Evolutionary conservation across 1,140 invertebrate genomes (phyloP).

Genomic region (Telenomus remus): DNA sequence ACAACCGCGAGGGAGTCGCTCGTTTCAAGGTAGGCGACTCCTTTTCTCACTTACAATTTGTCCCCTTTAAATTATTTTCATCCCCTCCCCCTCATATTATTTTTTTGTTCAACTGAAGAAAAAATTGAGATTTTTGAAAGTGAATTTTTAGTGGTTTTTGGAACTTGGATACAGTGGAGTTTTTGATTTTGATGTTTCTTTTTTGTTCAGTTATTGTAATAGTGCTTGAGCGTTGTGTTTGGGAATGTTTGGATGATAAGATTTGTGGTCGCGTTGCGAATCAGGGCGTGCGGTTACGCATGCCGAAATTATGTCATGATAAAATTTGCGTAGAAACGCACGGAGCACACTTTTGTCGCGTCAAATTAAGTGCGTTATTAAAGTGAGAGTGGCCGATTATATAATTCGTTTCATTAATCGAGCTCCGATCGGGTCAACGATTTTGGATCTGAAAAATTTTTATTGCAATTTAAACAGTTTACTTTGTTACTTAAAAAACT

Average conservation of each 20-base stretch:
- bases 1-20: constrained; percentile 68
- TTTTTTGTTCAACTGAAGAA: constrained; percentile 1
- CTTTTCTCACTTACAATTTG: neutral
- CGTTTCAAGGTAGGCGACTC: constrained; percentile 67
- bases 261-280: neutral
- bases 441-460: neutral
- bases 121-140: too few relatives aligned
- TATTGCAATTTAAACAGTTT: too few relatives aligned
- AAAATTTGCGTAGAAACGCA: constrained; percentile 7
- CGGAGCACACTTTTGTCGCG: constrained; percentile 18
- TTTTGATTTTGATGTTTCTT: too few relatives aligned
- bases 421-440: neutral
- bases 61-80: constrained; percentile 2
- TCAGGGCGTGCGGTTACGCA: neutral
- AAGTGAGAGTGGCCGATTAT: constrained; percentile 49
- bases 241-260: too few relatives aligned
- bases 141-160: neutral
- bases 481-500: too few relatives aligned
- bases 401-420: constrained; percentile 40
- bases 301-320: constrained; percentile 11
- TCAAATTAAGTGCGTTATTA: constrained; percentile 20
- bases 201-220: neutral
- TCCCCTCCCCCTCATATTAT: constrained; percentile 8
- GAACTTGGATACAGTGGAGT: neutral
- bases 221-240: too few relatives aligned